Evolutionary conservation across 2,797 vertebrate species (phyloP).

Genomic region (Anas acuta): DNA sequence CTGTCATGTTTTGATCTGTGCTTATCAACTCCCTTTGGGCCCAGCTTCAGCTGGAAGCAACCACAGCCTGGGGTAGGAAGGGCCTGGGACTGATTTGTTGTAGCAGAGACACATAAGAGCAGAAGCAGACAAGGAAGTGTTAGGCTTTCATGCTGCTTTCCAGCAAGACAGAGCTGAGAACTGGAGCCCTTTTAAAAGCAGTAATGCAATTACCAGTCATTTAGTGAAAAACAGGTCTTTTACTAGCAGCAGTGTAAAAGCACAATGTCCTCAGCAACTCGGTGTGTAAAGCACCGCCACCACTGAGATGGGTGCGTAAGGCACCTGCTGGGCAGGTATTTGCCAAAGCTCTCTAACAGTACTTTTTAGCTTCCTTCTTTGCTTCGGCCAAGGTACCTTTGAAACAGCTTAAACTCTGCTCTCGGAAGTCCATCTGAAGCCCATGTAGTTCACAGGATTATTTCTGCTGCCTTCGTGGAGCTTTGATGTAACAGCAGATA

Average conservation of each 20-base stretch:
- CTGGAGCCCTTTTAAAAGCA: neutral
- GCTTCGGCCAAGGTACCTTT: neutral
- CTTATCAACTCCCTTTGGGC: neutral
- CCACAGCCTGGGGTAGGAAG: neutral
- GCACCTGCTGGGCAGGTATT: neutral
- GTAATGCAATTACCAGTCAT: neutral
- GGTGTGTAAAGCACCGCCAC: neutral
- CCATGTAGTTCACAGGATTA: neutral
- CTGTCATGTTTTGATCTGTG: neutral
- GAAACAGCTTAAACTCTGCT: neutral
- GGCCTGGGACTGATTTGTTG: neutral
- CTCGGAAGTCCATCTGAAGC: neutral
- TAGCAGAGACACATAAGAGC: neutral
- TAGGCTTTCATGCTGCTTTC: neutral
- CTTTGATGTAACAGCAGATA: neutral
- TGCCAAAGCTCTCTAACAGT: neutral
- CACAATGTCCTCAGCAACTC: neutral
- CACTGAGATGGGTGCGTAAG: neutral
- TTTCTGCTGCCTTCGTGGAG: neutral
- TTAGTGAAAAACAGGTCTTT: neutral
- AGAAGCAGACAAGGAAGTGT: neutral
- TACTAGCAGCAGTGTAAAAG: neutral
- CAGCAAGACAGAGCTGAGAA: neutral
- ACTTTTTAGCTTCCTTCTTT: neutral
- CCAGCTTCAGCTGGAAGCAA: neutral